Base-by-base conservation (phyloP, 2,113 vertebrate genomes). In the Halcyon senegalensis region DNA sequence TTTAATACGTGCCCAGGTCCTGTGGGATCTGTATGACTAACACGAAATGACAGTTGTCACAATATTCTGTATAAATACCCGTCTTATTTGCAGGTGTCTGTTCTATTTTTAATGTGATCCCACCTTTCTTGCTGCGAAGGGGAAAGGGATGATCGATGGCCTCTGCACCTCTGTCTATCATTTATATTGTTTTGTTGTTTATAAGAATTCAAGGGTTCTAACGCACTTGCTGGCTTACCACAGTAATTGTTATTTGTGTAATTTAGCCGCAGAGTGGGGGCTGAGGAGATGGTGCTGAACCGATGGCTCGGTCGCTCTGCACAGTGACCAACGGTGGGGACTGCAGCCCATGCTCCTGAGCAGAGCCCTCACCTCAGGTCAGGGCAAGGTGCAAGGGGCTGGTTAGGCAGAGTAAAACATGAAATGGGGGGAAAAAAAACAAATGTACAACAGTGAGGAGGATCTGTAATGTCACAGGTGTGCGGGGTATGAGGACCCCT, bases 31-130 rank as follows among this genome's bases (percentile, higher is more conserved):
- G 92, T 87, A 81, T 98, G 97, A 98, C 94, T 96, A 97, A 98
- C 98, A 96, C 56, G 64, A 95, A 97, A 93, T 97, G 98, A 98
- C 98, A 98, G 97, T 98, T 97, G 97, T 98, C 93, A 93, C 97
- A 97, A 81, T 98, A 92, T 92, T 96, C 96, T 5, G 2, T 95
- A 97, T 97, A 98, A 98, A 97, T 98, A 97, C 97, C 89, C n/a
- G 20, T 97, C 97, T 25, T 97, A 81, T 96, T 98, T 98, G 96
- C 83, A 68, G 95, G 96, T 96, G 90, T 93, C 95, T 96, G 88
- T 97, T 98, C 97, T 97, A 97, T 98, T 98, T 98, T 98, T 98
- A 97, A 98, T 97, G 96, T 19, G 79, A 95, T 73, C 96, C 80
- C 95, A 90, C 97, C 94, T 95, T 94, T 87, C 94, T 73, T 33